Percentiles rank a stretch among this genome's conserved stretches.
Conservation (phyloP, 2,888 invertebrate species). For the Melanchra persicariae region DNA sequence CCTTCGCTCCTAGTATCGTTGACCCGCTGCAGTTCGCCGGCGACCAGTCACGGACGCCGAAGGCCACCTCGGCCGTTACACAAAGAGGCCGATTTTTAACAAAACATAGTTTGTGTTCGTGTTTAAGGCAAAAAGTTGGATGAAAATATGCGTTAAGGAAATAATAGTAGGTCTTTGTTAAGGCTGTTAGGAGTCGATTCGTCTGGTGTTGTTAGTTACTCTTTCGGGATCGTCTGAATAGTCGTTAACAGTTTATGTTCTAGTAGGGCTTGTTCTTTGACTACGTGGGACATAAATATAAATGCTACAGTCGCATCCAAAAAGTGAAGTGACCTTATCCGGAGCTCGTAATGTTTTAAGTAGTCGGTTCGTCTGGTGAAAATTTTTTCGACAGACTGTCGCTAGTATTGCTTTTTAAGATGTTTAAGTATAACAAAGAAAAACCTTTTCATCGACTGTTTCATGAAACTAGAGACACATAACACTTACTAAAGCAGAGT, state of each 20-base stretch:
- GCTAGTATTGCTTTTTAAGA: neutral
- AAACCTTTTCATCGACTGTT: neutral
- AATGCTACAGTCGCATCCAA: neutral
- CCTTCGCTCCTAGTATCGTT: slow-evolving; percentile 44
- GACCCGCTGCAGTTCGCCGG: slow-evolving; percentile 48
- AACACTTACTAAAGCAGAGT: neutral
- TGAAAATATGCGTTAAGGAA: slow-evolving; percentile 33
- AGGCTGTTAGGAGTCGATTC: slow-evolving; percentile 21
- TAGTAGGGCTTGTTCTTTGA: neutral
- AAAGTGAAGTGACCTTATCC: neutral
- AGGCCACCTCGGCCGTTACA: slow-evolving; percentile 65
- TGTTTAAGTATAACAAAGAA: no score
- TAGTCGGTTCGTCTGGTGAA: neutral
- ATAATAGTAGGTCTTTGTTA: slow-evolving; percentile 27
- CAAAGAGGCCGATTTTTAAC: slow-evolving; percentile 63
- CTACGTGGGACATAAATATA: neutral
- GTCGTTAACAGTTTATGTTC: neutral
- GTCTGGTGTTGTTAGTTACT: slow-evolving; percentile 26
- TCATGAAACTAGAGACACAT: no score
- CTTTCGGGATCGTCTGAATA: neutral
- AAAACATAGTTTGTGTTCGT: slow-evolving; percentile 42
- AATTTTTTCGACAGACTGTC: neutral
- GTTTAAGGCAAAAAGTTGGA: slow-evolving; percentile 37
- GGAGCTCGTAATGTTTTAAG: neutral
- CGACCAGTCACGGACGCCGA: slow-evolving; percentile 62